Percentiles rank a stretch among this genome's conserved stretches.
phyloP scores from a whole-genome alignment of 2,888 invertebrate genomes.

The Acanthosoma haemorrhoidale region DNA sequence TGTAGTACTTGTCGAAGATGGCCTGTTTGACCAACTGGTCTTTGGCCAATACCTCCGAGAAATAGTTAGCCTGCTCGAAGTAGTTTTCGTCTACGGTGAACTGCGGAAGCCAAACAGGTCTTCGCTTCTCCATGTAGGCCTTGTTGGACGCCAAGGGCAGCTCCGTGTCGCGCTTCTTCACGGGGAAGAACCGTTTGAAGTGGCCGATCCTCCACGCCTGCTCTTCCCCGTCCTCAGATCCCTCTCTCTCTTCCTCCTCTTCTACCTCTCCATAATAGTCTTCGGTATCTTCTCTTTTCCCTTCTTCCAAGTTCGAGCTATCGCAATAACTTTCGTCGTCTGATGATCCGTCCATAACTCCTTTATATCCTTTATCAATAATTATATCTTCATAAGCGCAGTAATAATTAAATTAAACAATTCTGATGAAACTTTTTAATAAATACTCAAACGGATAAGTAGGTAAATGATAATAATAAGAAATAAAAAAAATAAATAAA shows the following conservation, averaged over 20 bases:
- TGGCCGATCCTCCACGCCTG: neutral
- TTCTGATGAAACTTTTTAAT: no score
- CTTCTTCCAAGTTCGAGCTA: neutral
- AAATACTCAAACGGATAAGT: no score
- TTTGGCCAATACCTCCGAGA: constrained; percentile 4
- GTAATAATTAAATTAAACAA: no score
- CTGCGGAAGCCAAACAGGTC: constrained; percentile 12
- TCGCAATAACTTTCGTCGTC: no score
- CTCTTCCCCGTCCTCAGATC: neutral
- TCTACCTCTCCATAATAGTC: neutral
- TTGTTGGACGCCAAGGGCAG: neutral
- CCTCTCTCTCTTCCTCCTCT: neutral
- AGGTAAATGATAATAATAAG: no score
- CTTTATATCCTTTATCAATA: no score
- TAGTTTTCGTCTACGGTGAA: neutral
- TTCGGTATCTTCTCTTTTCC: neutral
- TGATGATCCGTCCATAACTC: no score
- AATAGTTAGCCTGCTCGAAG: neutral
- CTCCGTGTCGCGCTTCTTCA: neutral
- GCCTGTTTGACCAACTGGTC: neutral
- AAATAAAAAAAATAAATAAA: no score
- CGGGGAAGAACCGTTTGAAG: neutral
- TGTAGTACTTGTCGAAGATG: neutral
- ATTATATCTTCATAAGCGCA: no score
- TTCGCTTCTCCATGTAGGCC: constrained; percentile 3